Evolutionary conservation across 30 jellyfish, hydroid and myxozoan genomes (phyloP), one percentile per base, ranked within the genome.

Genomic region (Hydractinia symbiolongicarpus): DNA sequence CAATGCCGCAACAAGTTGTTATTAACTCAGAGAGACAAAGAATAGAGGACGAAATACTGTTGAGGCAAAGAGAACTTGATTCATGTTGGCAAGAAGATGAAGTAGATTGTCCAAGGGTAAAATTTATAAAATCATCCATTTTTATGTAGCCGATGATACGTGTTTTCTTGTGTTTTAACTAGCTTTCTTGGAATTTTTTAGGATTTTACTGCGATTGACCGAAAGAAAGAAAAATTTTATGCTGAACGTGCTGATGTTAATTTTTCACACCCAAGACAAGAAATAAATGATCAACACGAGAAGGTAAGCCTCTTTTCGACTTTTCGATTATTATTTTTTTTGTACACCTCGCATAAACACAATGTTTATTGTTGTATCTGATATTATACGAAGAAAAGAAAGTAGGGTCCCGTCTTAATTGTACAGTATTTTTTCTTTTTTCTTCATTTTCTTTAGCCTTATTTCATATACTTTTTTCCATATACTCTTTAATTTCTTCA

Each of bases 11-110:
- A 49, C 67, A 64, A 64, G 40, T 20, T 14, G 83, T 19, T 2
- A 74, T 74, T 74, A 74, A 74, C 54, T 74, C 83, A 30, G 83
- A 74, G 83, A 78, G 85, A 17, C 85, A 77, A 54, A 77, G 16
- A 16, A 88, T 82, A 5, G 95, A 86, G 76, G 97, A 90, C 57
- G 95, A 90, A 79, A 90, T 90, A 54, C 66, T 90, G 83, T 79
- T 90, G 81, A 61, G 89, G 54, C 84, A 94, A 19, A 66, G 97
- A 49, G 97, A 90, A 78, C 75, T 90, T 40, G 97, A 90, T 53
- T 82, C 92, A n/a, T 90, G 97, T 73, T 90, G 97, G 97, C 97
- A 86, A 70, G 97, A 90, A 78, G 97, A 90, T 70, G 97, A 85
- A 74, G 56, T 73, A 67, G 97, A 90, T 66, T 85, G 87, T 85